Evolutionary conservation across 2,113 vertebrate genomes (phyloP).

Genomic region (Lota lota): DNA sequence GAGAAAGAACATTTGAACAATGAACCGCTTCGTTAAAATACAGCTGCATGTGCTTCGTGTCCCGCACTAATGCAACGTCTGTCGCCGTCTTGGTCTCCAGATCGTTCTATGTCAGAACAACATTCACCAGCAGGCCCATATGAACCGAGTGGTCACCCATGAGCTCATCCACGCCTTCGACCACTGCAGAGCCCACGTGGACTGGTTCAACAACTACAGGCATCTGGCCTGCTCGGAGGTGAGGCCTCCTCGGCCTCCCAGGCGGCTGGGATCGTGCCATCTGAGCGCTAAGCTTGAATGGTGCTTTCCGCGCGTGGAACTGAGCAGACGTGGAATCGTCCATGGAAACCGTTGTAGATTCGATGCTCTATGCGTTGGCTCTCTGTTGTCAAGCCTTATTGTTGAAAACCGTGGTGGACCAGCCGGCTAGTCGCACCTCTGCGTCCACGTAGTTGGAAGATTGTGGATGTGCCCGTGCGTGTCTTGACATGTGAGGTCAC

Average conservation of each 20-base stretch:
- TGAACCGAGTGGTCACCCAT: constrained; percentile 92
- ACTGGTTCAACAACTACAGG: constrained; percentile 90
- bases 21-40: no score
- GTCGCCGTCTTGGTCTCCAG: constrained; percentile 60
- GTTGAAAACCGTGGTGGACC: no score
- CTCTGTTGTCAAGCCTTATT: no score
- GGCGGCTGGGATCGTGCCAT: no score
- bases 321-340: not conserved
- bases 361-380: no score
- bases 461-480: not conserved
- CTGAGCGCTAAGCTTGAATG: no score
- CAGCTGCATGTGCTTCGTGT: no score
- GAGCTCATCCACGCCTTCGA: constrained; percentile 96
- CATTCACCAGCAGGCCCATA: constrained; percentile 86
- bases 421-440: not conserved
- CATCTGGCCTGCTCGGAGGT: constrained; percentile 97
- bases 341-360: no score
- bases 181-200: constrained; percentile 91
- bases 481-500: no score
- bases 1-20: no score
- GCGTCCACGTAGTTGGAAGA: not conserved
- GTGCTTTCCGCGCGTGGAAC: no score
- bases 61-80: not conserved
- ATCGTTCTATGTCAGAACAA: constrained; percentile 98
- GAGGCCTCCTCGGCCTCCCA: no score